Conservation (phyloP, 1,140 invertebrate genomes). For the Euura saliciscinereae region DNA sequence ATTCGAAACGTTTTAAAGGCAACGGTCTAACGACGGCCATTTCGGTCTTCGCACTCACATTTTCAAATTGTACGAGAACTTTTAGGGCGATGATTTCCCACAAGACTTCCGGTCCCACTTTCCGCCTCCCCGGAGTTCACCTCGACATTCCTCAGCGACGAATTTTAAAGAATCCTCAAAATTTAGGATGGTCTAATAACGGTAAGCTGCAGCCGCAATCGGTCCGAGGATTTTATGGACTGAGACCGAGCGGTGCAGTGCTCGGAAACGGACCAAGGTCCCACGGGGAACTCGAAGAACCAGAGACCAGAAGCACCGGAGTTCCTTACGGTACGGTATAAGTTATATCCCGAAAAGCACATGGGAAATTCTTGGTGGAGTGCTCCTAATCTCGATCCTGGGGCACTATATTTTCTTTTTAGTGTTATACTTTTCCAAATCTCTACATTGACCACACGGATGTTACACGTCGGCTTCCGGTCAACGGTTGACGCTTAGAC, state of each 20-base stretch:
- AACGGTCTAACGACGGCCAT: not conserved
- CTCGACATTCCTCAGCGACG: too few species aligned
- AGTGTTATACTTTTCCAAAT: not conserved
- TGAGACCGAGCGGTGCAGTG: not conserved
- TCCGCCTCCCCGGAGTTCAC: too few species aligned
- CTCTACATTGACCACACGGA: not conserved
- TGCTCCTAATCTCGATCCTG: conserved; percentile 11
- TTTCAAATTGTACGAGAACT: not conserved
- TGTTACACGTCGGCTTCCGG: not conserved
- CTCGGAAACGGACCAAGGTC: not conserved
- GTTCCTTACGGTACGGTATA: not conserved
- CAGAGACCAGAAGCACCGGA: not conserved
- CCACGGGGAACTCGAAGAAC: not conserved
- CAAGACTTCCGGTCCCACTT: not conserved
- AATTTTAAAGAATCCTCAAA: too few species aligned
- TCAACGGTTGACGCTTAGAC: not conserved
- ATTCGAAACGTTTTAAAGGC: not conserved
- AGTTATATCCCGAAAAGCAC: conserved; percentile 1
- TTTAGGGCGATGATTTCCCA: not conserved
- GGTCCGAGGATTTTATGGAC: not conserved
- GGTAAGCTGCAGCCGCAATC: not conserved
- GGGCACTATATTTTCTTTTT: not conserved
- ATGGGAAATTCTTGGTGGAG: conserved; percentile 10
- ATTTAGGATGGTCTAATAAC: not conserved
- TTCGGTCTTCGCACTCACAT: not conserved